A percentile compares a stretch with the other conserved stretches of the same genome.
Evolutionary conservation across 2,113 vertebrate species (phyloP).

Genomic region (Sciurus niger): DNA sequence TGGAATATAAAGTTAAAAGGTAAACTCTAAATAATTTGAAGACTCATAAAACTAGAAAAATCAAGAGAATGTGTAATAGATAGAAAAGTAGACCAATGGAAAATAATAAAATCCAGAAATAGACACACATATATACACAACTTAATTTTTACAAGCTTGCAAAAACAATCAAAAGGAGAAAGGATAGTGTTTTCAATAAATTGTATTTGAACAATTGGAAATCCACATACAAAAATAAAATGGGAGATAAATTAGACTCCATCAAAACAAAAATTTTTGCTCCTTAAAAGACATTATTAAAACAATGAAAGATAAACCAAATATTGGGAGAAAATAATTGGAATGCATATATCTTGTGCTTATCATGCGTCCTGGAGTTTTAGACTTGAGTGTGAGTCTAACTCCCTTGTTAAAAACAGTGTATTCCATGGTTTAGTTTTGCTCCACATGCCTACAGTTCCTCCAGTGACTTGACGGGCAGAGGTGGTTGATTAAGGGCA

Average conservation of each 20-base stretch:
- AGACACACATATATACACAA: neutral
- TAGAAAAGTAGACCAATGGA: neutral
- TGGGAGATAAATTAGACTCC: neutral
- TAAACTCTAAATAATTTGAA: slow-evolving; percentile 12
- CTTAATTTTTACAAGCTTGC: neutral
- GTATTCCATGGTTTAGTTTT: neutral
- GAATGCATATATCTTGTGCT: neutral
- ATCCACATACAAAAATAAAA: neutral
- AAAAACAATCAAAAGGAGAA: neutral
- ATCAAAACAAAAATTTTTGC: neutral
- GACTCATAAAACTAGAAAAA: neutral
- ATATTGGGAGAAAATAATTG: neutral
- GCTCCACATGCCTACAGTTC: neutral
- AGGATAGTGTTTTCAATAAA: neutral
- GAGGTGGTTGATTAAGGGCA: neutral
- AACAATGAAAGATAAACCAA: neutral
- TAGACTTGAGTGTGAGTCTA: neutral
- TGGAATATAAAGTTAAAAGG: neutral
- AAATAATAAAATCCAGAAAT: neutral
- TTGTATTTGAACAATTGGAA: neutral
- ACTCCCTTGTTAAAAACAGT: neutral
- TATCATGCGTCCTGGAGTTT: neutral
- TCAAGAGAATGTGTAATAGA: neutral
- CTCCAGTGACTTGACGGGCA: neutral
- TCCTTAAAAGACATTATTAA: neutral